Conservation (phyloP, 1,140 invertebrate genomes). For the Leptopilina boulardi region DNA sequence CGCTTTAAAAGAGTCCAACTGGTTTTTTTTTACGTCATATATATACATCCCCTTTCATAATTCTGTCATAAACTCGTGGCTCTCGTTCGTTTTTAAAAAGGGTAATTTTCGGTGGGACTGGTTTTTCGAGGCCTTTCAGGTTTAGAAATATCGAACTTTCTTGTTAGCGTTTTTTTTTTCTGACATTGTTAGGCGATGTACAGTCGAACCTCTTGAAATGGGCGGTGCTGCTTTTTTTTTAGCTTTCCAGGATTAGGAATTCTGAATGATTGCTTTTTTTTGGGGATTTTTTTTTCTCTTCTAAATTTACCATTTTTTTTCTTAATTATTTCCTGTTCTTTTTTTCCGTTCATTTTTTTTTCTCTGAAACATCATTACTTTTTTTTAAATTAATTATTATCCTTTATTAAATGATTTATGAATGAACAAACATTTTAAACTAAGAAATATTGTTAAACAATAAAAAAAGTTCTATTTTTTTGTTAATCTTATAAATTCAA, state of each 20-base stretch:
- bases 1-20: conserved; percentile 24
- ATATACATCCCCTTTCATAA: conserved; percentile 25
- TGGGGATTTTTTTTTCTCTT: background rate
- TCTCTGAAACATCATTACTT: no score
- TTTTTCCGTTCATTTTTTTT: no score
- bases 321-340: no score
- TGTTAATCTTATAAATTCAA: no score
- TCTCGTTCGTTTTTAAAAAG: conserved; percentile 26
- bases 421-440: no score
- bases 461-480: no score
- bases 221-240: background rate
- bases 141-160: conserved; percentile 11
- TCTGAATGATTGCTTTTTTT: background rate
- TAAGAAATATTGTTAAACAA: no score
- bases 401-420: no score
- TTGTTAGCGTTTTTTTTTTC: background rate
- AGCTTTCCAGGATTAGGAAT: background rate
- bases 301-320: no score
- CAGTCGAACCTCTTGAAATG: background rate
- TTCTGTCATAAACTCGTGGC: conserved; percentile 12
- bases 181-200: background rate
- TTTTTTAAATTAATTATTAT: no score
- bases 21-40: conserved; percentile 24
- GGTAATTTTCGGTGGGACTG: conserved; percentile 27
- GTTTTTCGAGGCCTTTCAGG: conserved; percentile 16